Conservation (phyloP, 2,888 invertebrate genomes). For the Heliconius cydno region DNA sequence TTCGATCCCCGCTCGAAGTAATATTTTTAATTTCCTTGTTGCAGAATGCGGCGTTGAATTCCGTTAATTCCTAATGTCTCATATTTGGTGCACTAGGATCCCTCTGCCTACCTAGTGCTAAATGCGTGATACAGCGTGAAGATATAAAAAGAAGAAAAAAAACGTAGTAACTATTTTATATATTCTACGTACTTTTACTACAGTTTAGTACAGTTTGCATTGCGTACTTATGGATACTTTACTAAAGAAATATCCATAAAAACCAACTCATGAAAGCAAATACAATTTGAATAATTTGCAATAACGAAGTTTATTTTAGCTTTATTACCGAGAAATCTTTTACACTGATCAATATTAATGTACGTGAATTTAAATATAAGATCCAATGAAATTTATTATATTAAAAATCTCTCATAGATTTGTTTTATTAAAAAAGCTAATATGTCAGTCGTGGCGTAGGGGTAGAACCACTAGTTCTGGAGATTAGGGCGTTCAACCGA, state of each 20-base stretch:
- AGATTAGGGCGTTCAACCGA: too few species aligned
- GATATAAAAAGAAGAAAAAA: background rate
- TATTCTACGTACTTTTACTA: background rate
- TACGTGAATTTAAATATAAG: too few species aligned
- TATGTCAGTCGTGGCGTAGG: too few species aligned
- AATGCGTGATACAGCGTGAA: background rate
- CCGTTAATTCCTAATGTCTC: background rate
- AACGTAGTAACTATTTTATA: background rate
- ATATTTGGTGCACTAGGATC: background rate
- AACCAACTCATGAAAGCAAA: conserved; percentile 47
- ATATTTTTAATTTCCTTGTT: background rate
- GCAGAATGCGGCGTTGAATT: background rate
- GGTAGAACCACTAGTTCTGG: too few species aligned
- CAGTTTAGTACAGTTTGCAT: background rate
- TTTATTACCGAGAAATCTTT: conserved; percentile 46
- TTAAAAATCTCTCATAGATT: too few species aligned
- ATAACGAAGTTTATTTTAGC: conserved; percentile 33
- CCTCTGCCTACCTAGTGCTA: background rate
- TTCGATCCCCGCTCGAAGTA: background rate
- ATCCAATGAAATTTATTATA: too few species aligned
- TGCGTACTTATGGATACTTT: conserved; percentile 17
- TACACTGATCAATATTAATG: conserved; percentile 12
- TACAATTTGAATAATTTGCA: conserved; percentile 50
- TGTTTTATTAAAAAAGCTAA: too few species aligned
- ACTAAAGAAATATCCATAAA: conserved; percentile 27